A percentile compares a stretch with the other conserved stretches of the same genome.
phyloP scores from a whole-genome alignment of 92 coral and sea anemone species.

The Phenganax marumi region DNA sequence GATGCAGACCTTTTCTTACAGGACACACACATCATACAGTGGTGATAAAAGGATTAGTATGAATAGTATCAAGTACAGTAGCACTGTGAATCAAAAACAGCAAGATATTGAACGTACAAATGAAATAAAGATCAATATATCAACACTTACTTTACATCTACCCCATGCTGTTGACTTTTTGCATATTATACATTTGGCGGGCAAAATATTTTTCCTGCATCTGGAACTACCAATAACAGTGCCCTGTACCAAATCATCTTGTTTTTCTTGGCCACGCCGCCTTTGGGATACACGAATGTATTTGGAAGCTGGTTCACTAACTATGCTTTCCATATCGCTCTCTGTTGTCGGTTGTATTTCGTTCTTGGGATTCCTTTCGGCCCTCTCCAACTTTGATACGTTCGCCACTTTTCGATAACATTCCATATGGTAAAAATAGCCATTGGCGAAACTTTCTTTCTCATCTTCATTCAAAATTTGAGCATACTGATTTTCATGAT shows the following conservation, averaged over 20 bases:
- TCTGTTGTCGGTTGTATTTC: not conserved
- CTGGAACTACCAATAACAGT: conserved; percentile 3
- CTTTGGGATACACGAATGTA: conserved; percentile 6
- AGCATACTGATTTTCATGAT: conserved; percentile 1
- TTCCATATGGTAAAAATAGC: conserved; percentile 3
- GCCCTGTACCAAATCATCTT: conserved; percentile 9
- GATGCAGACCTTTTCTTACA: conserved; percentile 2
- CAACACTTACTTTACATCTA: not conserved
- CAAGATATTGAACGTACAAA: not conserved
- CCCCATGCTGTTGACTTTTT: conserved; percentile 12
- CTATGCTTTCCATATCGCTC: not conserved
- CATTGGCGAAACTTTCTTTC: conserved; percentile 6
- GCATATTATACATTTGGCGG: conserved; percentile 6
- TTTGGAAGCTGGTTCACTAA: conserved; percentile 11
- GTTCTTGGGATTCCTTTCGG: conserved; percentile 6
- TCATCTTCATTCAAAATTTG: not conserved
- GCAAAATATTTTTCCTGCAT: conserved; percentile 5
- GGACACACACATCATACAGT: conserved; percentile 5
- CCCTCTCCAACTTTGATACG: conserved; percentile 10
- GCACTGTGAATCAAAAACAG: conserved; percentile 3
- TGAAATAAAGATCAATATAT: not conserved
- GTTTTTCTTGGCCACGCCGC: not conserved
- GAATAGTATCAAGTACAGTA: conserved; percentile 7
- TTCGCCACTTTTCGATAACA: not conserved
- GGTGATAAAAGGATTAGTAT: not conserved